Conservation (phyloP, 2,113 vertebrate species). For the Lutjanus erythropterus region DNA sequence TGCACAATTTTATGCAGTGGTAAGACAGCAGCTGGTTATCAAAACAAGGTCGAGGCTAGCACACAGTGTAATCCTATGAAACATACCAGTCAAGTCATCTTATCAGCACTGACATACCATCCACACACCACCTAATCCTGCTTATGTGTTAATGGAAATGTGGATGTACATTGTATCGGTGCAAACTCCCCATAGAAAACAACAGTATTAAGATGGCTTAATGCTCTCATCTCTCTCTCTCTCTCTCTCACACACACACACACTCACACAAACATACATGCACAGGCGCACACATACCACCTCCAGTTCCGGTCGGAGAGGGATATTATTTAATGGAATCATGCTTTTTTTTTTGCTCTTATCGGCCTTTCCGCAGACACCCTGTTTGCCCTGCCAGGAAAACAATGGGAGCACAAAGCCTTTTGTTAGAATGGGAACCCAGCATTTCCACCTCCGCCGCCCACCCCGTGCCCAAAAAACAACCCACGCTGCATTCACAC, state of each 20-base stretch:
- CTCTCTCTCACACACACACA: neutral
- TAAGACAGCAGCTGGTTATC: slow-evolving; percentile 39
- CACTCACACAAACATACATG: neutral
- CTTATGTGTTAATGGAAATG: slow-evolving; percentile 67
- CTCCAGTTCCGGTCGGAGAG: slow-evolving; percentile 49
- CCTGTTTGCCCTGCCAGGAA: slow-evolving; percentile 61
- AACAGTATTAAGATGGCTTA: slow-evolving; percentile 63
- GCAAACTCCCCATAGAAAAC: slow-evolving; percentile 57
- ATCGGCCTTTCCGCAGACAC: slow-evolving; percentile 70
- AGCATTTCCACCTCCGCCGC: slow-evolving; percentile 44
- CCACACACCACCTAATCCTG: slow-evolving; percentile 70
- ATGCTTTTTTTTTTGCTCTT: slow-evolving; percentile 62
- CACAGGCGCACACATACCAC: slow-evolving; percentile 30
- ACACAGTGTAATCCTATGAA: slow-evolving; percentile 61
- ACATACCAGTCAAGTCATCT: slow-evolving; percentile 60
- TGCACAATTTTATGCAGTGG: slow-evolving; percentile 1
- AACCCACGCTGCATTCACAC: slow-evolving; percentile 52
- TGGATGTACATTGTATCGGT: slow-evolving; percentile 35
- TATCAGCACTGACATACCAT: slow-evolving; percentile 64
- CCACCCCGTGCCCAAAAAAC: slow-evolving; percentile 45
- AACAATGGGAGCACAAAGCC: slow-evolving; percentile 71
- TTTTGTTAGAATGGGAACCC: slow-evolving; percentile 71
- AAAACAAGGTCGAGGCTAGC: slow-evolving; percentile 27
- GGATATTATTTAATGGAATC: slow-evolving; percentile 71
- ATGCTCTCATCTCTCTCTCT: slow-evolving; percentile 42